Evolutionary conservation across 2,113 vertebrate genomes (phyloP).

Genomic region (Bubo scandiacus): DNA sequence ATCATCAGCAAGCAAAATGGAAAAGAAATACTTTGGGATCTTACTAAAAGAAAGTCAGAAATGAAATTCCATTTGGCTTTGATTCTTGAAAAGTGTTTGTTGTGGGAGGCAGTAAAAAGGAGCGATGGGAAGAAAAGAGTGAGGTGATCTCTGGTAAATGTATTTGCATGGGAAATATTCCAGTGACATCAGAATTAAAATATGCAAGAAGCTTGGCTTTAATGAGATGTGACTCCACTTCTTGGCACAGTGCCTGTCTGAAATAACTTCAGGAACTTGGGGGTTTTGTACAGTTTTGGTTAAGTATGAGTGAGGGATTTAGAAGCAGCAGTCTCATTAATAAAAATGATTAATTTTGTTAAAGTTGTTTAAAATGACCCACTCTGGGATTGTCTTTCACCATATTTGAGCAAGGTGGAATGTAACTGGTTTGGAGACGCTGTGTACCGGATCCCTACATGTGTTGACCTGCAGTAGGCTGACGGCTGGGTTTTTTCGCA

Average conservation of each 20-base stretch:
- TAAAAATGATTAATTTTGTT: background rate
- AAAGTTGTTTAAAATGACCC: background rate
- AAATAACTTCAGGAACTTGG: background rate
- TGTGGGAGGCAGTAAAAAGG: background rate
- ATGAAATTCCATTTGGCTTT: background rate
- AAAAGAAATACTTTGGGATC: background rate
- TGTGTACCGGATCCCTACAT: background rate
- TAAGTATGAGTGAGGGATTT: background rate
- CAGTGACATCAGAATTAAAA: constrained; percentile 25
- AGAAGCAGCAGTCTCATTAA: background rate
- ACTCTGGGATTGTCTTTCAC: background rate
- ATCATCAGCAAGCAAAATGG: background rate
- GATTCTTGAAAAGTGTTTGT: background rate
- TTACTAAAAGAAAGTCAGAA: background rate
- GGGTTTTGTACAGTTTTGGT: background rate
- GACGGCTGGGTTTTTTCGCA: background rate
- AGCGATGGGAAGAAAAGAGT: background rate
- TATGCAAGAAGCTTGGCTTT: constrained; percentile 15
- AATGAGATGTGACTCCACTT: background rate
- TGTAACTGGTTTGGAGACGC: background rate
- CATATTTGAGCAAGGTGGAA: background rate
- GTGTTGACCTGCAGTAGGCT: background rate
- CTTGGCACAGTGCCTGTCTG: background rate
- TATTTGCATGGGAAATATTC: constrained; percentile 38
- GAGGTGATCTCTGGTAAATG: background rate